A percentile compares a stretch with the other conserved stretches of the same genome.
phyloP scores from a whole-genome alignment of 2,888 invertebrate genomes.

The Diarsia mendica region DNA sequence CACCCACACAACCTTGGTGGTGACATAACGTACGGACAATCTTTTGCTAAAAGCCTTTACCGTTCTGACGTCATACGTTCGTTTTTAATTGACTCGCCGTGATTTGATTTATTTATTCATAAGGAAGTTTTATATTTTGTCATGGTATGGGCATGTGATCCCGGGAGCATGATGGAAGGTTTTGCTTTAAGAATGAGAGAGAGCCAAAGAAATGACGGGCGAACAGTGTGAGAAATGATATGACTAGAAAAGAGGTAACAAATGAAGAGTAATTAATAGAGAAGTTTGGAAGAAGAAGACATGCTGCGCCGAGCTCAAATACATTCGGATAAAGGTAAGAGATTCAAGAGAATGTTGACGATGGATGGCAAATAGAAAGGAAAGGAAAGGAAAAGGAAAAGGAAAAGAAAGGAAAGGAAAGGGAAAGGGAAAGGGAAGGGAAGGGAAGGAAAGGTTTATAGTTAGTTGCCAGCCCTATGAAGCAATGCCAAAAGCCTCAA shows the following conservation, averaged over 20 bases:
- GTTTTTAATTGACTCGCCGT: constrained; percentile 9
- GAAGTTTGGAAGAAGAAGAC: background rate
- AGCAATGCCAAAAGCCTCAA: background rate
- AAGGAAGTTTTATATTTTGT: background rate
- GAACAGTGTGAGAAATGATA: background rate
- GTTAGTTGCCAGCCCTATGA: background rate
- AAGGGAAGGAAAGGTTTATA: too few species aligned
- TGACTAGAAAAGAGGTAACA: background rate
- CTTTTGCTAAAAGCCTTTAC: constrained; percentile 33
- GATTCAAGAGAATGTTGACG: background rate
- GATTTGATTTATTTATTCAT: background rate
- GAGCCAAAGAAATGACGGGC: background rate
- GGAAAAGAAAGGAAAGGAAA: too few species aligned
- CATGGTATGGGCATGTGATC: background rate
- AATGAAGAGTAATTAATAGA: background rate
- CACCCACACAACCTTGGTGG: constrained; percentile 64
- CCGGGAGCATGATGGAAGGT: background rate
- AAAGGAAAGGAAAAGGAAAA: too few species aligned
- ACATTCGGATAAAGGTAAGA: background rate
- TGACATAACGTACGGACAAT: constrained; percentile 60
- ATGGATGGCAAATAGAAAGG: background rate
- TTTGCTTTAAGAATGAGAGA: background rate
- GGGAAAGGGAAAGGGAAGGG: too few species aligned
- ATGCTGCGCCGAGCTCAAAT: background rate
- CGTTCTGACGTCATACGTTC: constrained; percentile 47